A percentile compares a stretch with the other conserved stretches of the same genome.
phyloP scores from a whole-genome alignment of 2,113 vertebrate species.

The Pomatostomus ruficeps region DNA sequence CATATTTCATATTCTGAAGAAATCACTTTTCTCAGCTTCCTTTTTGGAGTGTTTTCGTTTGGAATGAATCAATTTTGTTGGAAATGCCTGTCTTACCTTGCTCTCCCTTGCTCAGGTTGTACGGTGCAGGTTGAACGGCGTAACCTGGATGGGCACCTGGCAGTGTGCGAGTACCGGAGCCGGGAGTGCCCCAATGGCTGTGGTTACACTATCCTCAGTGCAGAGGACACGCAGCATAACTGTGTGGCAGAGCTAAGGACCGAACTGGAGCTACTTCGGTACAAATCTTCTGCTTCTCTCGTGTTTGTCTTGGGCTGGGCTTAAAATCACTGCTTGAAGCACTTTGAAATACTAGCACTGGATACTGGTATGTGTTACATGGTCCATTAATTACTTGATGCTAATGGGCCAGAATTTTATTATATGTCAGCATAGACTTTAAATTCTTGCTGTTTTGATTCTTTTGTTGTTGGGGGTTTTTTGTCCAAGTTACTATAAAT shows the following conservation, averaged over 20 bases:
- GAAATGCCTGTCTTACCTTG: not conserved
- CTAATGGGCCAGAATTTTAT: not conserved
- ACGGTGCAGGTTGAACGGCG: slow-evolving; percentile 76
- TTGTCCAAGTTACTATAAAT: not conserved
- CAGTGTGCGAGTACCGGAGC: slow-evolving; percentile 79
- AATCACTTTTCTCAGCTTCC: not conserved
- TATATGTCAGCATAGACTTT: not conserved
- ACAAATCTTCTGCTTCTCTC: not conserved
- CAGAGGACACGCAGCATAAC: slow-evolving; percentile 78
- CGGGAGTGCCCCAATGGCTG: slow-evolving; percentile 81
- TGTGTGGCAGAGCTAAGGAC: slow-evolving; percentile 83
- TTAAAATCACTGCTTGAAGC: not conserved
- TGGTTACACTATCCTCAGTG: slow-evolving; percentile 74
- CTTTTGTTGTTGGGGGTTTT: not conserved
- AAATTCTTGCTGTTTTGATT: not conserved
- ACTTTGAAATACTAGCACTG: not conserved
- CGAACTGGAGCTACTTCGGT: slow-evolving; percentile 85
- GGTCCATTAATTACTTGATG: not conserved
- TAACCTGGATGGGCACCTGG: slow-evolving; percentile 78
- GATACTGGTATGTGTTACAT: not conserved
- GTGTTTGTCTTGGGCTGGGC: not conserved
- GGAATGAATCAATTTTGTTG: not conserved
- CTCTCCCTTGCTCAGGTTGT: slow-evolving; percentile 67
- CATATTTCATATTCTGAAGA: not conserved
- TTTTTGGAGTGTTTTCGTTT: not conserved